Conservation (phyloP, 2,888 invertebrate species). For the Lottia scabra region DNA sequence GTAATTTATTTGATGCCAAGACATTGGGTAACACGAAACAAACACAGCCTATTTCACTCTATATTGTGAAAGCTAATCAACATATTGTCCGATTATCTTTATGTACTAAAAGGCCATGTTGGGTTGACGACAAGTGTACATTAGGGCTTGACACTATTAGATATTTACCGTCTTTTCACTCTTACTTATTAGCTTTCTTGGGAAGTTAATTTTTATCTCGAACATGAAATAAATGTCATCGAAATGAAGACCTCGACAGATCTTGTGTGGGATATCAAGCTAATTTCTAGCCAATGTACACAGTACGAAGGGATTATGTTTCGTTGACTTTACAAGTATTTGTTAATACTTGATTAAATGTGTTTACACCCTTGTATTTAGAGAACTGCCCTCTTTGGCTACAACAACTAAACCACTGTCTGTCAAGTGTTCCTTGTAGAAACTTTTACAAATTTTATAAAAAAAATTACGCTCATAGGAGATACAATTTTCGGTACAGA, state of each 20-base stretch:
- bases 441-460: too few relatives aligned
- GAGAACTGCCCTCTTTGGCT: constrained; percentile 15
- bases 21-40: too few relatives aligned
- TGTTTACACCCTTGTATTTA: constrained; percentile 26
- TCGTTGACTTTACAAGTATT: constrained; percentile 18
- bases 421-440: background rate
- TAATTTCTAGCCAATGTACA: constrained; percentile 19
- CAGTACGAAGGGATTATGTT: constrained; percentile 12
- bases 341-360: constrained; percentile 19
- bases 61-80: background rate
- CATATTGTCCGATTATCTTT: background rate
- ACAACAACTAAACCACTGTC: background rate
- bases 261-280: constrained; percentile 16
- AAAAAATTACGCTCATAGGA: too few relatives aligned
- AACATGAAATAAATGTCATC: constrained; percentile 16
- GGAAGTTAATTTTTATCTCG: constrained; percentile 11
- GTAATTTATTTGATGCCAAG: too few relatives aligned
- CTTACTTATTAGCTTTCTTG: constrained; percentile 11
- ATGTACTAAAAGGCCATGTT: background rate
- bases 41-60: too few relatives aligned
- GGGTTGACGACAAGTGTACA: background rate
- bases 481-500: too few relatives aligned
- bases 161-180: background rate
- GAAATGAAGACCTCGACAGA: background rate
- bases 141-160: constrained; percentile 4